Evolutionary conservation across 1,140 invertebrate genomes (phyloP).

Genomic region (Drosophila busckii): DNA sequence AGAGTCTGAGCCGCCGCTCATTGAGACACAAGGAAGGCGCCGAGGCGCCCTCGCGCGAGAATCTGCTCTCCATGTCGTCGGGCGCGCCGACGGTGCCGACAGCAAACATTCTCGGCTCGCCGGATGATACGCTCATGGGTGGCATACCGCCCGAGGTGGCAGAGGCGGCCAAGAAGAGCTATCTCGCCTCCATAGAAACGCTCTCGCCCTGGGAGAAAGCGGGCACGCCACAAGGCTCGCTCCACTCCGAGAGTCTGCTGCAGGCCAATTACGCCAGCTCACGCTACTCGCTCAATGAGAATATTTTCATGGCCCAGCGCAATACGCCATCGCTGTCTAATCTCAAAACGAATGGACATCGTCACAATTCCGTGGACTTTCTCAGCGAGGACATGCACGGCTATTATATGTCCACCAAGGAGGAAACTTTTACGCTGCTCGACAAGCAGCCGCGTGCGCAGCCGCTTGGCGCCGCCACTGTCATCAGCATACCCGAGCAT

Average conservation of each 20-base stretch:
- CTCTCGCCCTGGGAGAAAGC: slow-evolving; percentile 36
- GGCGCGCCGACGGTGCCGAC: slow-evolving; percentile 50
- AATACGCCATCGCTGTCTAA: slow-evolving; percentile 42
- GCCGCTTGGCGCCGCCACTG: slow-evolving; percentile 22
- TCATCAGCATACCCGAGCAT: slow-evolving; percentile 57
- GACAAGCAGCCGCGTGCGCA: slow-evolving; percentile 35
- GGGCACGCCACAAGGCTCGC: slow-evolving; percentile 26
- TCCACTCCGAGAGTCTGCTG: slow-evolving; percentile 54
- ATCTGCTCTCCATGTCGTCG: slow-evolving; percentile 69
- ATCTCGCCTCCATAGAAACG: slow-evolving; percentile 72
- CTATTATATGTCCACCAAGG: slow-evolving; percentile 57
- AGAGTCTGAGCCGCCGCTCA: slow-evolving; percentile 64
- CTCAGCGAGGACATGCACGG: slow-evolving; percentile 63
- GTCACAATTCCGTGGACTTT: slow-evolving; percentile 73
- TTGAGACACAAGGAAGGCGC: slow-evolving; percentile 62
- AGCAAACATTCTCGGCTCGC: slow-evolving; percentile 46
- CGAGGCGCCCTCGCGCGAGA: slow-evolving; percentile 66
- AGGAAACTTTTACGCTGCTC: slow-evolving; percentile 50
- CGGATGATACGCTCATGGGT: slow-evolving; percentile 65
- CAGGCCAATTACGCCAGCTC: slow-evolving; percentile 44
- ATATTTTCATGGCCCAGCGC: slow-evolving; percentile 57
- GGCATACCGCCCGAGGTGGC: slow-evolving; percentile 36
- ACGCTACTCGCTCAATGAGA: slow-evolving; percentile 69
- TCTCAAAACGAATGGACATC: slow-evolving; percentile 50
- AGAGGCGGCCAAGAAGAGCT: slow-evolving; percentile 47